Conservation (phyloP, 2,888 invertebrate genomes). For the Carcina quercana region DNA sequence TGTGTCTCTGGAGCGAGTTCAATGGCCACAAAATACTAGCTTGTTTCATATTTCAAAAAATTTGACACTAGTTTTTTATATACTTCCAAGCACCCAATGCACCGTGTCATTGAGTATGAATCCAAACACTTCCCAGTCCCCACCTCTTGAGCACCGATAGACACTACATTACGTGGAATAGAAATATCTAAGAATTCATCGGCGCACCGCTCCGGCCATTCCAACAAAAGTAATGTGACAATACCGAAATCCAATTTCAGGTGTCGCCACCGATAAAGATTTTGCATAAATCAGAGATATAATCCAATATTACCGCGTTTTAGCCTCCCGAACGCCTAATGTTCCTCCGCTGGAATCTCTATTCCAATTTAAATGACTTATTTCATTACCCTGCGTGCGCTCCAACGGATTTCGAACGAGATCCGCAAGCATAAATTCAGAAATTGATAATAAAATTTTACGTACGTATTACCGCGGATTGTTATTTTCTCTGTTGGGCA, state of each 20-base stretch:
- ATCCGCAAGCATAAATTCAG: constrained; percentile 54
- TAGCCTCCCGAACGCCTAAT: constrained; percentile 55
- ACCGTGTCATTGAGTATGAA: too few species aligned
- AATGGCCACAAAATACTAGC: too few species aligned
- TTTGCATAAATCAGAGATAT: constrained; percentile 71
- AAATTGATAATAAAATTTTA: constrained; percentile 67
- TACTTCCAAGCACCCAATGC: too few species aligned
- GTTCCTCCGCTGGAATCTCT: constrained; percentile 63
- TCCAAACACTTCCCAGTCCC: too few species aligned
- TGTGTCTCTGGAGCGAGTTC: too few species aligned
- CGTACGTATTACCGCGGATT: constrained; percentile 41
- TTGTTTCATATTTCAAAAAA: too few species aligned
- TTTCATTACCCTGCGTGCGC: constrained; percentile 57
- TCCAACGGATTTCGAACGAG: constrained; percentile 39
- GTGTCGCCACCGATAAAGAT: constrained; percentile 65
- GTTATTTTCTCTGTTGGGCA: constrained; percentile 27
- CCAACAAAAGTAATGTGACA: constrained; percentile 43
- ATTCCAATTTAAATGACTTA: constrained; percentile 72
- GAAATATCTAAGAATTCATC: constrained; percentile 5
- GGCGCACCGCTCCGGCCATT: constrained; percentile 5
- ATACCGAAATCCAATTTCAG: constrained; percentile 63
- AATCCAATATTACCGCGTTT: constrained; percentile 68
- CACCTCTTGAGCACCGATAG: too few species aligned
- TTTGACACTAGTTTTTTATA: too few species aligned
- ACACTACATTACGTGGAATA: too few species aligned